phyloP scores from a whole-genome alignment of 2,888 invertebrate species.

The Heliconius sara region DNA sequence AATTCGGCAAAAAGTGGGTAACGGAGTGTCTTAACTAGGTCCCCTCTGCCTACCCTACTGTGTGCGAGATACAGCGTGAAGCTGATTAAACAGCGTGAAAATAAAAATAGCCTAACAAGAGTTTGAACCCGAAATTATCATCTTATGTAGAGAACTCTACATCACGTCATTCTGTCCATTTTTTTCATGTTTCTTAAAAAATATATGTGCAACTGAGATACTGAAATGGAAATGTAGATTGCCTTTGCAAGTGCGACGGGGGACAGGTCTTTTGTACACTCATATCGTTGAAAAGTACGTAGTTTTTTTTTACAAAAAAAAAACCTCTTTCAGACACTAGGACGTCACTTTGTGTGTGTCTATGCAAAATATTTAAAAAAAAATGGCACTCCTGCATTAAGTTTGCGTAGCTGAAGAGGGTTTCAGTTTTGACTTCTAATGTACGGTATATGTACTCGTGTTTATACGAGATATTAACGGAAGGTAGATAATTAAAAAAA shows the following conservation, averaged over 20 bases:
- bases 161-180: neutral
- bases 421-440: neutral
- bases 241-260: constrained; percentile 30
- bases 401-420: neutral
- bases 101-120: too few relatives aligned
- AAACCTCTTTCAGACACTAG: neutral
- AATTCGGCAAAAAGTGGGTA: too few relatives aligned
- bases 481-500: too few relatives aligned
- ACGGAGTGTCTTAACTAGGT: too few relatives aligned
- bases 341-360: constrained; percentile 6
- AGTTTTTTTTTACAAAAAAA: constrained; percentile 1
- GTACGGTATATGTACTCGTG: too few relatives aligned
- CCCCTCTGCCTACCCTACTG: too few relatives aligned
- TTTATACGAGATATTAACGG: too few relatives aligned
- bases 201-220: constrained; percentile 23
- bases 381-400: neutral
- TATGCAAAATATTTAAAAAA: neutral
- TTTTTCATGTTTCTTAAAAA: constrained; percentile 16
- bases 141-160: neutral
- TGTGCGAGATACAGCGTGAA: too few relatives aligned
- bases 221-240: constrained; percentile 29
- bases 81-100: too few relatives aligned
- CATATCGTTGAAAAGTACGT: constrained; percentile 15
- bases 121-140: neutral
- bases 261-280: constrained; percentile 29